phyloP scores from a whole-genome alignment of 64 coral and sea anemone species.

The Trachythela sp. region DNA sequence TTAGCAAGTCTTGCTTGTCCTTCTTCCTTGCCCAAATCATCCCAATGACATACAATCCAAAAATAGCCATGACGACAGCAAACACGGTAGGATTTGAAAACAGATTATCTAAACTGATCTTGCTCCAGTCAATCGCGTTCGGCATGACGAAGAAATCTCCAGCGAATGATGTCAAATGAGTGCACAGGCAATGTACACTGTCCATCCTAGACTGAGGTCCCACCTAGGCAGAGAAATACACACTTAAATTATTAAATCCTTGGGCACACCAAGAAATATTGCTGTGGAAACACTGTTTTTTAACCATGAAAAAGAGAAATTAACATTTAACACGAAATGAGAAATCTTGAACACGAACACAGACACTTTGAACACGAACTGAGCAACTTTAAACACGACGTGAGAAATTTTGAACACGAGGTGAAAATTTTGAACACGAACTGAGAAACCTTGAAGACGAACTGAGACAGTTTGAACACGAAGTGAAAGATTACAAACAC shows the following conservation, averaged over 20 bases:
- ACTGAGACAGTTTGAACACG: too few species aligned
- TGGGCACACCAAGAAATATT: background rate
- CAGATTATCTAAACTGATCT: slow-evolving; percentile 75
- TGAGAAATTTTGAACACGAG: too few species aligned
- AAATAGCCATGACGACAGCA: slow-evolving; percentile 79
- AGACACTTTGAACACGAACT: too few species aligned
- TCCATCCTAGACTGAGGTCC: slow-evolving; percentile 58
- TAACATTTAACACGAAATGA: too few species aligned
- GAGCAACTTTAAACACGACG: too few species aligned
- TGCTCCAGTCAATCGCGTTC: slow-evolving; percentile 88
- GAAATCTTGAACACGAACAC: too few species aligned
- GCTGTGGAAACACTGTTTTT: background rate
- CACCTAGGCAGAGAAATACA: slow-evolving; percentile 35
- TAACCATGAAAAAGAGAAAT: too few species aligned
- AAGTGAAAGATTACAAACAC: background rate
- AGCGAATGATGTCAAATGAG: slow-evolving; percentile 86
- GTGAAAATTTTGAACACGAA: too few species aligned
- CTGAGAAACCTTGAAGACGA: too few species aligned
- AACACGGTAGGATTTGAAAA: slow-evolving; percentile 83
- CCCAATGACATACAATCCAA: slow-evolving; percentile 79
- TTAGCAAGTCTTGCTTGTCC: slow-evolving; percentile 85
- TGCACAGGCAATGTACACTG: slow-evolving; percentile 52
- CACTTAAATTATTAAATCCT: background rate
- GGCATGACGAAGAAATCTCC: slow-evolving; percentile 93
- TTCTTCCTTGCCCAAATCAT: slow-evolving; percentile 79